These are phyloP conservation scores for Apomyelois bistriatella DNA, from an alignment of 2,888 invertebrate genomes.

Conservation along the genomic window DNA sequence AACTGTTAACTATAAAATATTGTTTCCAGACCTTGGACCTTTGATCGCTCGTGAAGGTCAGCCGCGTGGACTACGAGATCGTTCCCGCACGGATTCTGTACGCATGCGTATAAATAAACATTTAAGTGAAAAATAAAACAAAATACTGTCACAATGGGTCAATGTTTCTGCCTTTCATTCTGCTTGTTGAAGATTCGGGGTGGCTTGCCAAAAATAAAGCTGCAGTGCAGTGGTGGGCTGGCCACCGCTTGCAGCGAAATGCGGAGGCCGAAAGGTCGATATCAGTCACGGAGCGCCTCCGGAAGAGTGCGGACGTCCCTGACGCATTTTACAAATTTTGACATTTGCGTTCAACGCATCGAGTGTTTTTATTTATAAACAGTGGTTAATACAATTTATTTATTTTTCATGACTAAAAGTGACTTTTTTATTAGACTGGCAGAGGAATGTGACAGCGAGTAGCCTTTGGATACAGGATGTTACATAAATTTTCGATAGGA, in stretches of 20 bases:
- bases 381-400: constrained; percentile 28
- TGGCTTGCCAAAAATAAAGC: constrained; percentile 75
- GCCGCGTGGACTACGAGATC: constrained; percentile 5
- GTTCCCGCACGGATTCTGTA: constrained; percentile 7
- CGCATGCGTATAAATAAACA: constrained; percentile 11
- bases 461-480: constrained; percentile 29
- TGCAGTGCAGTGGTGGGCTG: constrained; percentile 72
- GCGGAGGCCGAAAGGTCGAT: constrained; percentile 64
- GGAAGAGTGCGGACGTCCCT: constrained; percentile 46
- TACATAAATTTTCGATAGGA: constrained; percentile 35
- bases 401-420: constrained; percentile 4
- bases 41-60: constrained; percentile 15
- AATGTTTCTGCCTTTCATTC: constrained; percentile 2
- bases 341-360: constrained; percentile 26
- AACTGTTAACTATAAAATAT: background rate
- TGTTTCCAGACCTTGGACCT: constrained; percentile 16
- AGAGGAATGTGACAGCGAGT: constrained; percentile 40
- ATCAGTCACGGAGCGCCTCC: constrained; percentile 61
- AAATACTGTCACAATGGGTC: constrained; percentile 3
- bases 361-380: constrained; percentile 62
- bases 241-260: constrained; percentile 63
- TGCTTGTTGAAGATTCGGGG: constrained; percentile 36
- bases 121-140: background rate
- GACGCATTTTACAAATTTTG: constrained; percentile 18
- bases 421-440: background rate